A percentile compares a stretch with the other conserved stretches of the same genome.
Conservation (phyloP, 2,113 vertebrate genomes). For the Tragelaphus scriptus region DNA sequence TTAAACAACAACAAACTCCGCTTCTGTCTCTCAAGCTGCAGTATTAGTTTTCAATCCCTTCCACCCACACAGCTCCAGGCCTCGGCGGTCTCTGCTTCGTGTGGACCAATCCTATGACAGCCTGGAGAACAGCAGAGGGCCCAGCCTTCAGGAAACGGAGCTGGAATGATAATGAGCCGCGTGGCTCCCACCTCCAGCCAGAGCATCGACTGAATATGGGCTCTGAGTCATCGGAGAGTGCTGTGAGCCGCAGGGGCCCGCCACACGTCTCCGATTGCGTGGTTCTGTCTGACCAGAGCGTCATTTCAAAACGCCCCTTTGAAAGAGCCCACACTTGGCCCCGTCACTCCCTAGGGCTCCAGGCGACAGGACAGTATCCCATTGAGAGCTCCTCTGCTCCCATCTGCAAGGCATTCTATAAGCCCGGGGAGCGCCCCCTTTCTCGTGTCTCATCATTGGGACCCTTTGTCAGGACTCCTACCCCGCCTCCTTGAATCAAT, state of each 20-base stretch:
- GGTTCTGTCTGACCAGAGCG: conserved; percentile 56
- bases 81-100: conserved; percentile 7
- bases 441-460: conserved; percentile 76
- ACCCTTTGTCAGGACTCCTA: conserved; percentile 49
- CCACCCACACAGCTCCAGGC: conserved; percentile 49
- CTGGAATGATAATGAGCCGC: conserved; percentile 58
- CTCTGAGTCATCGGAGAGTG: conserved; percentile 60
- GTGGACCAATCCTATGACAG: conserved; percentile 57
- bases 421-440: conserved; percentile 73
- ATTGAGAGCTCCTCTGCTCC: conserved; percentile 62
- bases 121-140: conserved; percentile 66
- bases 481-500: conserved; percentile 74
- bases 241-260: conserved; percentile 33
- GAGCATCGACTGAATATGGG: conserved; percentile 57
- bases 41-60: background rate
- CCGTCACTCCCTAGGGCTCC: conserved; percentile 69
- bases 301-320: conserved; percentile 64
- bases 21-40: background rate
- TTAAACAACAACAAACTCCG: background rate
- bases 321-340: conserved; percentile 67
- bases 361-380: conserved; percentile 69
- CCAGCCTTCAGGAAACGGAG: conserved; percentile 41
- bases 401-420: conserved; percentile 69
- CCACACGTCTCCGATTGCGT: conserved; percentile 43
- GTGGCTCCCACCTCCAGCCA: conserved; percentile 44